Conservation (phyloP, 2,797 vertebrate species). For the Aeoliscus strigatus region DNA sequence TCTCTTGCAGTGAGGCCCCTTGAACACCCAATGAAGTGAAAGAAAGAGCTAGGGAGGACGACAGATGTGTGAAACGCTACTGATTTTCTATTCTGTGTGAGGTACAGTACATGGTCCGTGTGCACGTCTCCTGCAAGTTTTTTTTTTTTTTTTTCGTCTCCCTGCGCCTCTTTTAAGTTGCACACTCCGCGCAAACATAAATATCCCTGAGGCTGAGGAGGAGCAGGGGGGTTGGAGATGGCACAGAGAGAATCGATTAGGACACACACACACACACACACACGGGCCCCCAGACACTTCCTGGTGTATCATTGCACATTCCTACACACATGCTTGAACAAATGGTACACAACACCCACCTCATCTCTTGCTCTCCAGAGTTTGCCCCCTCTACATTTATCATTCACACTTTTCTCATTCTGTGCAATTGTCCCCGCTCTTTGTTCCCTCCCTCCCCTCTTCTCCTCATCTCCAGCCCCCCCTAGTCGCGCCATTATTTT, state of each 20-base stretch:
- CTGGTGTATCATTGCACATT: conserved; percentile 16
- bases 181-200: conserved; percentile 61
- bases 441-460: conserved; percentile 3
- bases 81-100: conserved; percentile 58
- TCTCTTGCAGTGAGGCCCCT: too few species aligned
- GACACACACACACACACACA: conserved; percentile 20
- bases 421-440: conserved; percentile 28
- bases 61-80: conserved; percentile 47
- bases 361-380: conserved; percentile 29
- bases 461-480: conserved; percentile 19
- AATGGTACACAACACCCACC: conserved; percentile 39
- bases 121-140: conserved; percentile 43
- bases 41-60: conserved; percentile 37
- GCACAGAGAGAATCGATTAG: conserved; percentile 64
- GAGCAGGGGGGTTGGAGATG: conserved; percentile 44
- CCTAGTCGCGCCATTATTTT: conserved; percentile 31
- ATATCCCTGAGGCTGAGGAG: conserved; percentile 51
- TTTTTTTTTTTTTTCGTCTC: conserved; percentile 18
- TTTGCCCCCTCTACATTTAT: conserved; percentile 34
- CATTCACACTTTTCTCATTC: conserved; percentile 46
- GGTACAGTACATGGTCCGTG: conserved; percentile 15
- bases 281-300: conserved; percentile 27
- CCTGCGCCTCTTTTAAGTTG: conserved; percentile 44
- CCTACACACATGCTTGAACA: conserved; percentile 13
- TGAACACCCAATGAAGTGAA: conserved; percentile 34